phyloP scores from a whole-genome alignment of 2,888 invertebrate genomes.

The Eristalinus aeneus region DNA sequence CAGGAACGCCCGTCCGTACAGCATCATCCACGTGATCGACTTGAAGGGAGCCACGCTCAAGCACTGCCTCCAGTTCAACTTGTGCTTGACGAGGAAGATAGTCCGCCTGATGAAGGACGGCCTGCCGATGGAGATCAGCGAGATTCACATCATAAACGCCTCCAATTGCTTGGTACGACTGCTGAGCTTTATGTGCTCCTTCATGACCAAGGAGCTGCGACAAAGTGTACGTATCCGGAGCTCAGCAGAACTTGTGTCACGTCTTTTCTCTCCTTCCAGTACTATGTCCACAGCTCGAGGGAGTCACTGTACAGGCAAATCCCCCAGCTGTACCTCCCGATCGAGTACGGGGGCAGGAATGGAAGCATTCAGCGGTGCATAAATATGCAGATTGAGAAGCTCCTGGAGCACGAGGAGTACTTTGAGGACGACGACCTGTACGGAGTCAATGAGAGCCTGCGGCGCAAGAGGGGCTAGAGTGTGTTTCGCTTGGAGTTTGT shows the following conservation, averaged over 20 bases:
- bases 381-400: not conserved
- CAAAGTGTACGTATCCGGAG: conserved; percentile 13
- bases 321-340: conserved; percentile 13
- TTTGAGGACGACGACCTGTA: conserved; percentile 24
- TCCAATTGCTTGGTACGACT: conserved; percentile 14
- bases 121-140: conserved; percentile 5
- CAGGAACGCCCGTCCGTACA: not conserved
- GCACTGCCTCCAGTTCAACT: conserved; percentile 23
- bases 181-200: not conserved
- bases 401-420: conserved; percentile 18
- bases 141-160: conserved; percentile 38
- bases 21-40: conserved; percentile 26
- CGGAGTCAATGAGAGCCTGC: conserved; percentile 23
- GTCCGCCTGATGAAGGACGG: not conserved
- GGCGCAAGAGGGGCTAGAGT: not conserved
- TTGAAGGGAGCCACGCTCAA: conserved; percentile 13
- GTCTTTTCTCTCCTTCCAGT: conserved; percentile 6
- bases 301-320: conserved; percentile 39
- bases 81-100: not conserved
- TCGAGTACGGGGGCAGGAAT: conserved; percentile 46
- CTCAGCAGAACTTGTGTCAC: not conserved
- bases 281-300: conserved; percentile 12
- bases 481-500: not conserved
- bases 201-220: not conserved
- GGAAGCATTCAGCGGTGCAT: conserved; percentile 6